phyloP scores from a whole-genome alignment of 1,140 invertebrate genomes.

The Ceratina australensis region DNA sequence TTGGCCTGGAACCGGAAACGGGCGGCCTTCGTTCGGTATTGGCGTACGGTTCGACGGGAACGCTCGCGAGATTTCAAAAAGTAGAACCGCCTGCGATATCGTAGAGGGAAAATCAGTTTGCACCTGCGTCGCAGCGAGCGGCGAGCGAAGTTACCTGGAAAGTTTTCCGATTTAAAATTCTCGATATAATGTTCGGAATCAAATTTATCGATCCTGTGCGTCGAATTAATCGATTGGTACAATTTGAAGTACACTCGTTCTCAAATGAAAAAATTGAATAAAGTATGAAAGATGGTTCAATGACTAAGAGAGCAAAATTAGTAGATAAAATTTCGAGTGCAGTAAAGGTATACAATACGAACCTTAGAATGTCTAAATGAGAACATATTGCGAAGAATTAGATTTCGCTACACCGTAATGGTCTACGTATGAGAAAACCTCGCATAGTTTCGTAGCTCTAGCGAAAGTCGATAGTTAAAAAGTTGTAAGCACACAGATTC shows the following conservation, averaged over 20 bases:
- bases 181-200: not conserved
- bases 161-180: slow-evolving; percentile 16
- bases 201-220: not conserved
- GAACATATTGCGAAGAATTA: not conserved
- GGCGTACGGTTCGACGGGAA: not conserved
- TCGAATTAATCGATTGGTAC: not conserved
- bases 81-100: not conserved
- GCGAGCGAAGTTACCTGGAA: slow-evolving; percentile 14
- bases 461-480: slow-evolving; percentile 10
- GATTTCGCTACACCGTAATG: not conserved
- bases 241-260: no score
- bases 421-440: slow-evolving; percentile 21
- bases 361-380: no score
- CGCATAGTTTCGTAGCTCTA: slow-evolving; percentile 7
- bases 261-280: no score
- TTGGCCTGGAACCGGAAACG: slow-evolving; percentile 59
- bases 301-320: no score
- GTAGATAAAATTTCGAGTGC: no score
- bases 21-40: slow-evolving; percentile 17
- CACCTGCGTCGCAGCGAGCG: not conserved
- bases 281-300: no score
- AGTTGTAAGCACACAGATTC: not conserved
- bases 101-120: slow-evolving; percentile 8
- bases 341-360: no score
- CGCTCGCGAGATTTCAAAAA: slow-evolving; percentile 26